A percentile compares a stretch with the other conserved stretches of the same genome.
Conservation (phyloP, 2,113 vertebrate species). For the Ammodytes dubius region DNA sequence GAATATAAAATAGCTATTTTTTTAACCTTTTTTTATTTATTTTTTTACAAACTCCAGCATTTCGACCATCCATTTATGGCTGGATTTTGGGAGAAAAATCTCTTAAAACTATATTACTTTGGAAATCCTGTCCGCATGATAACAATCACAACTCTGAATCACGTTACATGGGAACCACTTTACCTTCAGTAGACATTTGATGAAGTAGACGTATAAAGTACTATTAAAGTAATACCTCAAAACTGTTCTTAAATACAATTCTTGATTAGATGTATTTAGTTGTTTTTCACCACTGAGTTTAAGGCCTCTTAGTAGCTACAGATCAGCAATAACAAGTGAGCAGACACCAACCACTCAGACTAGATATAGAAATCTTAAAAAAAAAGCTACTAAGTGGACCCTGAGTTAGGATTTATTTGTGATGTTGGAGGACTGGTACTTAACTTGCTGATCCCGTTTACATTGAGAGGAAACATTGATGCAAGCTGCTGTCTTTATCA, state of each 20-base stretch:
- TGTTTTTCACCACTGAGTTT: not conserved
- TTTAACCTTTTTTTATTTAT: not conserved
- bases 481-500: not conserved
- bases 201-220: not conserved
- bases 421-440: not conserved
- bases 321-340: not conserved
- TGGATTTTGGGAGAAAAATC: not conserved
- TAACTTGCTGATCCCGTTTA: not conserved
- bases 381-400: not conserved
- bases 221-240: not conserved
- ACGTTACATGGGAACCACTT: not conserved
- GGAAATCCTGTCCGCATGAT: not conserved
- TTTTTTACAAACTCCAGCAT: not conserved
- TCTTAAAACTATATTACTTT: not conserved
- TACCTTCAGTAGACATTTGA: not conserved
- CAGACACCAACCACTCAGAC: not conserved
- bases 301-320: not conserved
- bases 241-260: not conserved
- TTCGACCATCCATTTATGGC: not conserved
- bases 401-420: not conserved
- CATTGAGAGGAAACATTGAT: not conserved
- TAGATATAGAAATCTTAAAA: not conserved
- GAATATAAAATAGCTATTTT: slow-evolving; percentile 9
- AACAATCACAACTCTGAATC: not conserved
- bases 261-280: not conserved